A percentile compares a stretch with the other conserved stretches of the same genome.
Evolutionary conservation across 2,888 invertebrate genomes (phyloP).

Genomic region (Sarcophaga caerulescens): DNA sequence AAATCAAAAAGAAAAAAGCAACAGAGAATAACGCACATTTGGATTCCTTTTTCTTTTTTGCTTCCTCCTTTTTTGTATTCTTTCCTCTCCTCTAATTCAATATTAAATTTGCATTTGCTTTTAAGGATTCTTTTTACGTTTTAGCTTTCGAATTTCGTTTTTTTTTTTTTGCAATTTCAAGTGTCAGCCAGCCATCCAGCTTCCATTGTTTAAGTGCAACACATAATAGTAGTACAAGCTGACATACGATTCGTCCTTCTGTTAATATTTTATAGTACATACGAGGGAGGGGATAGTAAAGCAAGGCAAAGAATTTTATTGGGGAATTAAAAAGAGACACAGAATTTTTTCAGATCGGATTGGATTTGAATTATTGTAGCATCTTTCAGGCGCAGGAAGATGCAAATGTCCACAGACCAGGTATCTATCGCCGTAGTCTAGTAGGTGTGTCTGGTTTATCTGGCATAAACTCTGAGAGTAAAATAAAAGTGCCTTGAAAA

Average conservation of each 20-base stretch:
- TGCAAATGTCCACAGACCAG: too few relatives aligned
- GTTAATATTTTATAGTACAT: not conserved
- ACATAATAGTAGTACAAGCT: not conserved
- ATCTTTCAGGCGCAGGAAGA: too few relatives aligned
- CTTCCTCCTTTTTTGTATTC: too few relatives aligned
- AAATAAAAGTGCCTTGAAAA: too few relatives aligned
- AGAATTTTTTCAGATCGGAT: too few relatives aligned
- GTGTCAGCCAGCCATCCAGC: not conserved
- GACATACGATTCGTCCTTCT: not conserved
- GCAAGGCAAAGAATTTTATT: too few relatives aligned
- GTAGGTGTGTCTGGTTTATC: too few relatives aligned
- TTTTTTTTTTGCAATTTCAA: not conserved
- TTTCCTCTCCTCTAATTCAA: not conserved
- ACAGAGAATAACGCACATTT: not conserved
- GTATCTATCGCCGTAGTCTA: too few relatives aligned
- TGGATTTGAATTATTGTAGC: too few relatives aligned
- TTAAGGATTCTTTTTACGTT: not conserved
- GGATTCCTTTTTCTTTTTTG: not conserved
- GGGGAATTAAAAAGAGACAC: too few relatives aligned
- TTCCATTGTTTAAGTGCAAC: not conserved
- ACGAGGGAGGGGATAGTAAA: not conserved
- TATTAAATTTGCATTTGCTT: not conserved
- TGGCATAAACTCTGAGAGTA: too few relatives aligned
- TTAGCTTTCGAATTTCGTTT: not conserved
- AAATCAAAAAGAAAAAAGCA: too few relatives aligned